phyloP scores from a whole-genome alignment of 1,140 invertebrate species.

The Marisa cornuarietis region DNA sequence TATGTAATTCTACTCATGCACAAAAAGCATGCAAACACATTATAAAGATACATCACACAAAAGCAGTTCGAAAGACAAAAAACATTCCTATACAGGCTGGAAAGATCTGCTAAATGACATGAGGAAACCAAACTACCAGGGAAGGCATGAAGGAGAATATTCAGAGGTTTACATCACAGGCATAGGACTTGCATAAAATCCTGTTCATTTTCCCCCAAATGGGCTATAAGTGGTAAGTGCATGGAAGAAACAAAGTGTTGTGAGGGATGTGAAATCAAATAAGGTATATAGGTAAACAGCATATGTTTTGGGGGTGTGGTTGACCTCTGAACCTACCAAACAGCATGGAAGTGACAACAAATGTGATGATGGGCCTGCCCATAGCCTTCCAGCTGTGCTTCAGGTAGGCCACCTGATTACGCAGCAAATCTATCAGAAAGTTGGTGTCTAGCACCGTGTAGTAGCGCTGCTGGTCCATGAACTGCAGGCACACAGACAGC shows the following conservation, averaged over 20 bases:
- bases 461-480: slow-evolving; percentile 66
- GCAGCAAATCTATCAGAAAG: slow-evolving; percentile 60
- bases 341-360: slow-evolving; percentile 44
- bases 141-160: no score
- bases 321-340: slow-evolving; percentile 44
- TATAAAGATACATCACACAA: no score
- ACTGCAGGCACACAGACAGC: slow-evolving; percentile 69
- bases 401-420: slow-evolving; percentile 60
- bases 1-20: no score
- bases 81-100: no score
- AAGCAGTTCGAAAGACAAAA: no score
- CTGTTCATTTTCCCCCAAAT: no score
- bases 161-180: no score
- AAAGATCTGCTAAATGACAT: no score
- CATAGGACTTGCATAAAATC: no score
- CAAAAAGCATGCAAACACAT: no score
- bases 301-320: neutral
- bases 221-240: neutral
- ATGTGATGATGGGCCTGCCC: slow-evolving; percentile 60
- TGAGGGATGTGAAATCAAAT: neutral
- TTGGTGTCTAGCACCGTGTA: slow-evolving; percentile 62
- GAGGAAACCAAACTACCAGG: no score
- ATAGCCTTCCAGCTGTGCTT: slow-evolving; percentile 68
- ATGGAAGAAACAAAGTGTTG: neutral
- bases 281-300: neutral